Percentiles rank a stretch among this genome's conserved stretches.
Conservation (phyloP, 2,113 vertebrate species). For the Callocephalon fimbriatum region DNA sequence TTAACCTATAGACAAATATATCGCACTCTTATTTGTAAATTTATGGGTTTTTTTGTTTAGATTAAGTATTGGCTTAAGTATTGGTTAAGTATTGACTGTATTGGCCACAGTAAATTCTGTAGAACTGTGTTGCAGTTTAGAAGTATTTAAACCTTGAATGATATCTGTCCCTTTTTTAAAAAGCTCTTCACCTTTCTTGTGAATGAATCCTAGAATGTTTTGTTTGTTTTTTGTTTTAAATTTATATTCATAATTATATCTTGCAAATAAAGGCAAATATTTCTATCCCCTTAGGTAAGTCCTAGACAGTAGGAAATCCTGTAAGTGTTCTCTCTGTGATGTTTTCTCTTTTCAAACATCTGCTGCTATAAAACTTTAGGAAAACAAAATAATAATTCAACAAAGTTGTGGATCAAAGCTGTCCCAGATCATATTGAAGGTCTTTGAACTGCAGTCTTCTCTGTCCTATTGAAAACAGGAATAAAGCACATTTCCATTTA, state of each 20-base stretch:
- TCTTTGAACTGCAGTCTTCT: not conserved
- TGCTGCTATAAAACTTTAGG: not conserved
- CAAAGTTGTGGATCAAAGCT: not conserved
- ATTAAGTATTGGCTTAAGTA: not conserved
- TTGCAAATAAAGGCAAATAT: not conserved
- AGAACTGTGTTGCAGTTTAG: not conserved
- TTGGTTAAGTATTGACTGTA: not conserved
- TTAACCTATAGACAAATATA: not conserved
- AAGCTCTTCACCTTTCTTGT: not conserved
- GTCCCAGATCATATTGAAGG: not conserved
- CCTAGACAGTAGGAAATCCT: not conserved
- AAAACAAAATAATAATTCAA: not conserved
- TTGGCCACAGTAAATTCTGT: not conserved
- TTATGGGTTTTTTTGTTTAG: not conserved
- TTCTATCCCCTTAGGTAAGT: not conserved
- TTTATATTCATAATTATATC: not conserved
- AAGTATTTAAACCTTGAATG: not conserved
- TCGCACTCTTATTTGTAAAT: not conserved
- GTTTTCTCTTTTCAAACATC: not conserved
- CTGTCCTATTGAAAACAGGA: not conserved
- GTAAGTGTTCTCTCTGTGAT: not conserved
- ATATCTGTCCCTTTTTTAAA: not conserved
- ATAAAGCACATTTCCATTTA: not conserved
- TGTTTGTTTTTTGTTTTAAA: not conserved
- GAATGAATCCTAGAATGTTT: not conserved